phyloP scores from a whole-genome alignment of 2,888 invertebrate species.

The Mythimna albipuncta region DNA sequence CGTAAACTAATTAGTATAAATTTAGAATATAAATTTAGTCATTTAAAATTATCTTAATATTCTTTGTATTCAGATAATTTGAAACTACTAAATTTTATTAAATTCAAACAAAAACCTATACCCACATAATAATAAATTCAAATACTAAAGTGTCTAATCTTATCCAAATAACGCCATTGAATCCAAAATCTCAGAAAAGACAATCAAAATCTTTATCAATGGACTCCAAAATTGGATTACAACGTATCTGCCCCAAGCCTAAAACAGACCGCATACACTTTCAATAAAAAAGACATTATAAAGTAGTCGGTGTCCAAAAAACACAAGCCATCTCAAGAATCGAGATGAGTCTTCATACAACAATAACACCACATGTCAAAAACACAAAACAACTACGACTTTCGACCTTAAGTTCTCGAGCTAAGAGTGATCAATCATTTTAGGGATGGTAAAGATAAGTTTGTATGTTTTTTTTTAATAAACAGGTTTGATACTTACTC shows the following conservation, averaged over 20 bases:
- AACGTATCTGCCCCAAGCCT: conserved; percentile 60
- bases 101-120: background rate
- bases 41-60: no score
- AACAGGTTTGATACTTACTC: conserved; percentile 78
- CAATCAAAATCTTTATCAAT: conserved; percentile 61
- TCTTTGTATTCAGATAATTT: no score
- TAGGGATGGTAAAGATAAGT: conserved; percentile 50
- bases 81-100: no score
- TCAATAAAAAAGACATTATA: conserved; percentile 84
- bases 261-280: conserved; percentile 69
- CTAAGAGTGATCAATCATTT: conserved; percentile 33
- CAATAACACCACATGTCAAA: conserved; percentile 36
- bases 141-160: conserved; percentile 15
- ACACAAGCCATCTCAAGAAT: conserved; percentile 71
- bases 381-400: conserved; percentile 41
- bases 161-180: conserved; percentile 16
- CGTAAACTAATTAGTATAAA: no score
- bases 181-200: conserved; percentile 44
- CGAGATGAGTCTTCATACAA: conserved; percentile 69
- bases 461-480: conserved; percentile 69
- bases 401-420: conserved; percentile 54
- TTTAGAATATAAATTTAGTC: no score
- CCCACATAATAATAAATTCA: background rate
- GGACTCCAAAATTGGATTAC: conserved; percentile 66
- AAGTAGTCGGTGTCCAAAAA: conserved; percentile 79